Conservation (phyloP, 2,113 vertebrate genomes). For the Laticauda laticaudata region DNA sequence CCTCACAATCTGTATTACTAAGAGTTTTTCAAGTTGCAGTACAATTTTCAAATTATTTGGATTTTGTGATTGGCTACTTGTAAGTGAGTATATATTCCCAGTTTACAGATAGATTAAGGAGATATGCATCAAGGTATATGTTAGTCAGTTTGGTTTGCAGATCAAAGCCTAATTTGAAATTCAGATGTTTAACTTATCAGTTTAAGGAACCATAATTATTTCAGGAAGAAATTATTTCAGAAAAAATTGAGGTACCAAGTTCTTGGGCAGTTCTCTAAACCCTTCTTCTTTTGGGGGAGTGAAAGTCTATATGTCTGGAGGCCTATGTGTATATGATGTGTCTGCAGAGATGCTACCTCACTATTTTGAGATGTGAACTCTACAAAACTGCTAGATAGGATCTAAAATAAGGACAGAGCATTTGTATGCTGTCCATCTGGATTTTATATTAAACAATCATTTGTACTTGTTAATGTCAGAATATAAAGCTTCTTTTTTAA, state of each 20-base stretch:
- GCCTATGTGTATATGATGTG: not conserved
- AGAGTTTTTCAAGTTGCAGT: not conserved
- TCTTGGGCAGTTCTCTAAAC: not conserved
- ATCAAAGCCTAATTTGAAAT: not conserved
- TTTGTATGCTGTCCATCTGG: not conserved
- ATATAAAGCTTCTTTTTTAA: not conserved
- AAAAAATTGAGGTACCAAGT: not conserved
- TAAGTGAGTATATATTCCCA: not conserved
- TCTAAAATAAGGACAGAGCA: not conserved
- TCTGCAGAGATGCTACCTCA: not conserved
- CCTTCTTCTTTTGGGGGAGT: not conserved
- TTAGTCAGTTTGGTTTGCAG: not conserved
- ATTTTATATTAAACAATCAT: not conserved
- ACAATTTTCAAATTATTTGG: not conserved
- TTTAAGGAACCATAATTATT: not conserved
- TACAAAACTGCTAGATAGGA: not conserved
- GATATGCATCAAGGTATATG: not conserved
- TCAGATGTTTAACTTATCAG: not conserved
- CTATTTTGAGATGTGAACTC: not conserved
- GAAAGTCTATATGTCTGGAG: not conserved
- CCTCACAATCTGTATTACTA: not conserved
- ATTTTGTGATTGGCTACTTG: not conserved
- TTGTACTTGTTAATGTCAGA: not conserved
- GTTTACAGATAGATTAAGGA: not conserved
- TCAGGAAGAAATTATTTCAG: not conserved